Base-by-base conservation (phyloP, 2,888 invertebrate genomes). In the Protonemura montana region DNA sequence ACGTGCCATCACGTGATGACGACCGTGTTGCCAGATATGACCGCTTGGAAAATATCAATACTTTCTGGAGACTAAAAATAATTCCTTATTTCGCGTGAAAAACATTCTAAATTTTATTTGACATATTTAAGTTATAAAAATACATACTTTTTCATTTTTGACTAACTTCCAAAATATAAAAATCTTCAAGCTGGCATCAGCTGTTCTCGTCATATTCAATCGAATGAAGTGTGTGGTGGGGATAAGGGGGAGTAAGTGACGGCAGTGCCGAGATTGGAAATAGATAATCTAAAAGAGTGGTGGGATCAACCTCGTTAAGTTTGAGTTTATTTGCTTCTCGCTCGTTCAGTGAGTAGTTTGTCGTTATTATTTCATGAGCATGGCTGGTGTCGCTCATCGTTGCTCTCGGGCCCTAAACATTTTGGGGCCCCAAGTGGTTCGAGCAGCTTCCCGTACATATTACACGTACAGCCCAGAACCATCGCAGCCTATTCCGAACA, bases 401-500 rank as follows among this genome's bases (percentile, higher is more conserved):
- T 84, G 84, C 76, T 76, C 84, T n/a, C 76, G 84, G 21, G 84
- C 84, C 21, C 76, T 84, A 27, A 76, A 76, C 28, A 29, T 84
- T 28, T 76, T 84, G 59, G 76, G 27, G 13, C 84, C 84, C 26
- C 84, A 84, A 84, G 59, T 84, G 25, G 27, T 28, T 16, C 26
- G 84, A 28, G 29, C 84, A 25, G 84, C 78, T 85, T 92, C 93
- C 86, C 93, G 94, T 89, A 94, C 91, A 86, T 97, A 94, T 91
- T 96, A 95, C 90, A 95, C 97, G 0, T 97, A 97, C 90, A 94
- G 95, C 28, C 95, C 95, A 88, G 97, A 97, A 91, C 94, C 97
- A 80, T 94, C 97, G 76, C 96, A 97, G 92, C 96, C 97, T 21
- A 92, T 96, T 89, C 93, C 95, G 41, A 93, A 95, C 88, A 94